These are phyloP conservation scores for Drosophila differens DNA, from an alignment of 2,888 invertebrate genomes.

Conservation along the genomic window DNA sequence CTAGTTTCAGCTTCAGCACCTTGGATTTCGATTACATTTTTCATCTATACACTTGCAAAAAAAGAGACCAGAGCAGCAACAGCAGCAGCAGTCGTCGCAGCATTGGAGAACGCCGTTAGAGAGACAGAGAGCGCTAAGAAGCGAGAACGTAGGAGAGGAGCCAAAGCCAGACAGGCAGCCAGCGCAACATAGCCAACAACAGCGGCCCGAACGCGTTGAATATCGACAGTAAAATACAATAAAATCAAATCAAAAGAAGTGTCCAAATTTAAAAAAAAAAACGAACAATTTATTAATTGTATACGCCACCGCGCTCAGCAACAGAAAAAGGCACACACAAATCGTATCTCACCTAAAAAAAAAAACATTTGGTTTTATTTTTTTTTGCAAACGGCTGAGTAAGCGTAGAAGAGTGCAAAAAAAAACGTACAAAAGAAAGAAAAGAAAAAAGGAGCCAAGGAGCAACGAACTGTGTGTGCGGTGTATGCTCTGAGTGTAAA, in stretches of 20 bases:
- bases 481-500: conserved; percentile 72
- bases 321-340: conserved; percentile 37
- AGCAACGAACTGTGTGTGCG: conserved; percentile 79
- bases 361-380: conserved; percentile 54
- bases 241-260: conserved; percentile 18
- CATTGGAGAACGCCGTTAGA: conserved; percentile 55
- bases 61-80: conserved; percentile 53
- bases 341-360: conserved; percentile 50
- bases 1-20: conserved; percentile 70
- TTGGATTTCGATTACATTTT: conserved; percentile 75
- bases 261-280: conserved; percentile 26
- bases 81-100: conserved; percentile 49
- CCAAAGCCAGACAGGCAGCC: conserved; percentile 61
- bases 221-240: conserved; percentile 36
- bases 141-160: conserved; percentile 67
- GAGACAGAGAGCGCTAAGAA: conserved; percentile 60
- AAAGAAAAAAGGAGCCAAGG: conserved; percentile 77
- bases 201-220: conserved; percentile 63
- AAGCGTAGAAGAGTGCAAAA: conserved; percentile 75
- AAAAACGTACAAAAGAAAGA: conserved; percentile 55
- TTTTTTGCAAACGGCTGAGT: conserved; percentile 69
- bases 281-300: conserved; percentile 29
- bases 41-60: conserved; percentile 76
- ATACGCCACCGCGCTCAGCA: conserved; percentile 13
- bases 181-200: conserved; percentile 72